Percentiles rank a stretch among this genome's conserved stretches.
phyloP scores from a whole-genome alignment of 2,797 vertebrate species.

The Chanos chanos region DNA sequence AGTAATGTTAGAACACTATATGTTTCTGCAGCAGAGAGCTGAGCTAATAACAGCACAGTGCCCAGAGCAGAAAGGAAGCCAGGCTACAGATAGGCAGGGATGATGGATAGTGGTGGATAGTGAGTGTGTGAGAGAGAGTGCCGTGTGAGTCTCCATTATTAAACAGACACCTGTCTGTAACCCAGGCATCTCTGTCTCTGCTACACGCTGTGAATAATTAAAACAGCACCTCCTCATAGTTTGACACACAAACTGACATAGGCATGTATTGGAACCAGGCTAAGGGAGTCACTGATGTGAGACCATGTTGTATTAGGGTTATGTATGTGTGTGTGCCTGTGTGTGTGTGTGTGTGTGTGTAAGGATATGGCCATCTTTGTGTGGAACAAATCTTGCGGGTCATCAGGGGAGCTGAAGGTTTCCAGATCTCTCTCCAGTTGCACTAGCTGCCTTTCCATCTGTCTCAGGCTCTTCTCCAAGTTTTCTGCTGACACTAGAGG shows the following conservation, averaged over 20 bases:
- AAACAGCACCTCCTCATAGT: conserved; percentile 15
- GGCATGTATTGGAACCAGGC: conserved; percentile 21
- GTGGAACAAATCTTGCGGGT: conserved; percentile 89
- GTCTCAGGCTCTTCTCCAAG: conserved; percentile 93
- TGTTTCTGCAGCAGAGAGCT: conserved; percentile 12
- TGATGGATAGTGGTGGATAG: conserved; percentile 3
- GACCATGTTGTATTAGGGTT: background rate
- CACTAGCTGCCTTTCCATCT: conserved; percentile 94
- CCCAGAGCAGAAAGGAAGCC: background rate
- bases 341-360: background rate
- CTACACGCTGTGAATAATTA: conserved; percentile 42
- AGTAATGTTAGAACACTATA: background rate
- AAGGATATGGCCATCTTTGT: conserved; percentile 99
- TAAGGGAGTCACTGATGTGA: background rate
- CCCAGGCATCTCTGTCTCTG: conserved; percentile 22
- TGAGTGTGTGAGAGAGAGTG: conserved; percentile 19
- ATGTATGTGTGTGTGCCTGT: background rate
- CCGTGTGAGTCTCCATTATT: conserved; percentile 35
- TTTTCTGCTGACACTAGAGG: conserved; percentile 89
- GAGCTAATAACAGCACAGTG: background rate
- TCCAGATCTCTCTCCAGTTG: conserved; percentile 96
- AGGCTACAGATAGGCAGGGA: conserved; percentile 1
- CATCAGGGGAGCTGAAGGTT: conserved; percentile 86
- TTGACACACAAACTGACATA: conserved; percentile 12
- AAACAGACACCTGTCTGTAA: conserved; percentile 30